A percentile compares a stretch with the other conserved stretches of the same genome.
These are phyloP conservation scores for Epsilonema sp. DNA, from an alignment of 2,888 invertebrate species.

Conservation along the genomic window DNA sequence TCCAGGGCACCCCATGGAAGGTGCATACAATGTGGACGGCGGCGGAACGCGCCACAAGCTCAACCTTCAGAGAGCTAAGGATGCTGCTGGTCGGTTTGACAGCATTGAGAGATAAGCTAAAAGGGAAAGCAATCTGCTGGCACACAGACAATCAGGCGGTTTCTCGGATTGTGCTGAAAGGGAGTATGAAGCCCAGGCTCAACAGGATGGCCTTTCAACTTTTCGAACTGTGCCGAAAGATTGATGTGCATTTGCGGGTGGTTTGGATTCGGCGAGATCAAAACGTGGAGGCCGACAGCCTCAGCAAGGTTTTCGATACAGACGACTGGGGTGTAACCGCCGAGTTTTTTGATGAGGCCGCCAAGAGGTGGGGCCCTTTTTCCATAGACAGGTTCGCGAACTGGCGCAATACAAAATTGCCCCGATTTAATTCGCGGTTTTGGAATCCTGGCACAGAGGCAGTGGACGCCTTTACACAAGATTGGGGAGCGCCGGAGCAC, in stretches of 20 bases:
- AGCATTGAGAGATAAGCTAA: not conserved
- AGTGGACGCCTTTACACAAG: not conserved
- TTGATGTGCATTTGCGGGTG: not conserved
- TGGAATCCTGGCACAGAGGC: not conserved
- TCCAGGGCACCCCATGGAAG: not conserved
- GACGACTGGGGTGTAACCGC: not conserved
- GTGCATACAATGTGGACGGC: not conserved
- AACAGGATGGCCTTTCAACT: not conserved
- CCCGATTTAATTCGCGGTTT: not conserved
- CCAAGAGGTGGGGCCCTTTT: not conserved
- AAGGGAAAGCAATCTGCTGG: not conserved
- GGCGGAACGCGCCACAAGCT: not conserved
- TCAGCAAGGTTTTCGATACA: not conserved
- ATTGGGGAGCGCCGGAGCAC: not conserved
- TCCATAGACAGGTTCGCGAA: not conserved
- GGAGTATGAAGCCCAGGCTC: not conserved
- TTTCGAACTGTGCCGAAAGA: not conserved
- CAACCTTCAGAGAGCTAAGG: not conserved
- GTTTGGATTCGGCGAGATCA: not conserved
- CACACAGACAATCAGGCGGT: not conserved
- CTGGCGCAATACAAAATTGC: not conserved
- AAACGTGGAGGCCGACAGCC: not conserved
- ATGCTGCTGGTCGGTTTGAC: not conserved
- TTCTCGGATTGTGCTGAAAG: not conserved
- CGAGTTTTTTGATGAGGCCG: not conserved